These are phyloP conservation scores for Lasiurus cinereus DNA, from an alignment of 2,113 vertebrate species.

Conservation along the genomic window DNA sequence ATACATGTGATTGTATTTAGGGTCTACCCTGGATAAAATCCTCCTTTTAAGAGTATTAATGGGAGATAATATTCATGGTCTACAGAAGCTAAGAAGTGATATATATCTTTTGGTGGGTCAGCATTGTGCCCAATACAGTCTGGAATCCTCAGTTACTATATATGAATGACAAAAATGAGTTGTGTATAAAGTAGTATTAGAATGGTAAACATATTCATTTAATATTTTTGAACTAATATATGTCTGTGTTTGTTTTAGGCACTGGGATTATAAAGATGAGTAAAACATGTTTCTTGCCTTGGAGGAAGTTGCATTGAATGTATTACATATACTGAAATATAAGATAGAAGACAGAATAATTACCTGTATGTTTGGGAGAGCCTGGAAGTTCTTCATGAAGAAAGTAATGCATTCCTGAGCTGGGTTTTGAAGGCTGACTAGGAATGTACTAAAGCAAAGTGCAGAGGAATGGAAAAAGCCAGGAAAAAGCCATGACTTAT, in stretches of 20 bases:
- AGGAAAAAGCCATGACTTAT: background rate
- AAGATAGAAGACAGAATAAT: background rate
- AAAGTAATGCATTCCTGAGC: background rate
- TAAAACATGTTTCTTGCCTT: slow-evolving; percentile 37
- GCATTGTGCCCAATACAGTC: background rate
- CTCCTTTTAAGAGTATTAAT: background rate
- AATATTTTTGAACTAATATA: slow-evolving; percentile 34
- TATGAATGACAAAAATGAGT: slow-evolving; percentile 16
- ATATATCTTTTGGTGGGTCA: background rate
- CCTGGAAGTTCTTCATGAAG: background rate
- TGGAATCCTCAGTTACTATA: slow-evolving; percentile 38
- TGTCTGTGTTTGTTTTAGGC: slow-evolving; percentile 27
- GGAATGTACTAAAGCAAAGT: background rate
- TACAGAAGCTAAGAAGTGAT: background rate
- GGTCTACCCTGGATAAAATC: background rate
- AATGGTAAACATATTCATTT: background rate
- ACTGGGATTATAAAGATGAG: background rate
- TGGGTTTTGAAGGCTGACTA: slow-evolving; percentile 20
- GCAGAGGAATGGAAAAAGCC: background rate
- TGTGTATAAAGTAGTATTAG: background rate
- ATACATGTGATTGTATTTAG: background rate
- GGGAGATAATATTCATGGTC: background rate
- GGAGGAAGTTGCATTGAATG: background rate
- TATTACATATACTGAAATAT: background rate
- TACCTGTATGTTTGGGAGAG: background rate